A percentile compares a stretch with the other conserved stretches of the same genome.
phyloP scores from a whole-genome alignment of 2,797 vertebrate genomes.

The Poeciliopsis infans region DNA sequence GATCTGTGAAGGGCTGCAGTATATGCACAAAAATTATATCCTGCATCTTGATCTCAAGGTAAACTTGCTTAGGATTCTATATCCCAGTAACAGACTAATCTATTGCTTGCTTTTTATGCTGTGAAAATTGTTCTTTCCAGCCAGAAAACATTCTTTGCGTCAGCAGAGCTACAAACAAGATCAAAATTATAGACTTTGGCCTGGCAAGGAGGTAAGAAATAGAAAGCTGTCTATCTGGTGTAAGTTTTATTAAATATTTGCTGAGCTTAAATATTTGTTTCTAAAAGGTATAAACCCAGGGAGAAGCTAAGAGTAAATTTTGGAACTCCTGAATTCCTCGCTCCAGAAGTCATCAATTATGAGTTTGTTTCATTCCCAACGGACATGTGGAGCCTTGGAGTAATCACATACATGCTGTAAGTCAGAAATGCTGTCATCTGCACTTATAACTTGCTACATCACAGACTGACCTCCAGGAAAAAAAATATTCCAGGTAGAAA shows the following conservation, averaged over 20 bases:
- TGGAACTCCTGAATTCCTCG: conserved; percentile 97
- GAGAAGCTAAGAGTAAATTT: conserved; percentile 97
- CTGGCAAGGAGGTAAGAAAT: conserved; percentile 91
- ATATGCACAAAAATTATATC: conserved; percentile 99
- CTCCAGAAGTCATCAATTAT: conserved; percentile 98
- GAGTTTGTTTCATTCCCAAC: conserved; percentile 98
- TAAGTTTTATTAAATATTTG: neutral
- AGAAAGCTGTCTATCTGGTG: neutral
- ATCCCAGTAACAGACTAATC: neutral
- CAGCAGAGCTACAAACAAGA: conserved; percentile 91
- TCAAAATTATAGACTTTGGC: conserved; percentile 99
- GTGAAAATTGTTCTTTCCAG: conserved; percentile 68
- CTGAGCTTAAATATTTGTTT: conserved; percentile 28
- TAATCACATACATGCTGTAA: conserved; percentile 98
- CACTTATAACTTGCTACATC: neutral
- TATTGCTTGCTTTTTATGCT: neutral
- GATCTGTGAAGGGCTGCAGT: conserved; percentile 93
- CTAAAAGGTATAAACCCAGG: conserved; percentile 91
- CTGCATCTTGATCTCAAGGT: conserved; percentile 98
- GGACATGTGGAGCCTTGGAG: conserved; percentile 98
- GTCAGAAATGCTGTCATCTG: conserved; percentile 50
- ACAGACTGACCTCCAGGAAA: neutral
- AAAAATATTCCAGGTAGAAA: too few relatives aligned
- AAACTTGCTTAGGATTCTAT: conserved; percentile 25
- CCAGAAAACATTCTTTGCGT: conserved; percentile 98